Evolutionary conservation across 1,140 invertebrate genomes (phyloP), one percentile per base, ranked within the genome.

Genomic region (Drosophila repletoides): DNA sequence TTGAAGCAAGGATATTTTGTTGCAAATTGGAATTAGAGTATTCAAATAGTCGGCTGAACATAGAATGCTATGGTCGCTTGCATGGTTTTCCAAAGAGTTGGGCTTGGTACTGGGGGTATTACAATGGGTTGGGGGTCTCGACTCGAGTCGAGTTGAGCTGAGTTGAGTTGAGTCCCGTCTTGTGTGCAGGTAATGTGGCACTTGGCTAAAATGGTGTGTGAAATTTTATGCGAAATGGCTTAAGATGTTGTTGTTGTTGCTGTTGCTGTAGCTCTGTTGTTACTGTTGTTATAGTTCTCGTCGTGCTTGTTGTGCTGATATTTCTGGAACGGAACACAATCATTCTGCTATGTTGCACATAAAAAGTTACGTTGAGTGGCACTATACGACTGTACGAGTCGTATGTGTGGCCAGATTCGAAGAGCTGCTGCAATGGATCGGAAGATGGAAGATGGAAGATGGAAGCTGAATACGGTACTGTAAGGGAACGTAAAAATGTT

Each of bases 131-230:
- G 41, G 21, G 10, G 17, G 31, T 33, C 28, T 24, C 45, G 53
- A 41, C 49, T 48, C 49, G 33, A 56, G 41, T 48, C 26, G 21
- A 64, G 61, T 46, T 22, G 48, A 60, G 46, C 28, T 10, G 51
- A 64, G 55, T 40, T 29, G 68, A 75, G 70, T 76, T 46, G 72
- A 70, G 76, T 81, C 77, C 77, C 77, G 81, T 81, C 77, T 81
- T 86, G 87, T 86, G 77, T 86, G 84, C 84, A 88, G 84, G 86
- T 88, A 88, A 88, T 88, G 76, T 87, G 84, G 80, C 86, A 88
- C 86, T 88, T 88, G 84, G 76, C 79, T 88, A 88, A 88, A 88
- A 88, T 88, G 80, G 84, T 86, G 84, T 88, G 84, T 88, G 84
- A 88, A 88, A 88, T 88, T 88, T 88, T 88, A 88, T 88, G 84